Evolutionary conservation across 2,797 vertebrate species (phyloP).

Genomic region (Simalia tracyae): DNA sequence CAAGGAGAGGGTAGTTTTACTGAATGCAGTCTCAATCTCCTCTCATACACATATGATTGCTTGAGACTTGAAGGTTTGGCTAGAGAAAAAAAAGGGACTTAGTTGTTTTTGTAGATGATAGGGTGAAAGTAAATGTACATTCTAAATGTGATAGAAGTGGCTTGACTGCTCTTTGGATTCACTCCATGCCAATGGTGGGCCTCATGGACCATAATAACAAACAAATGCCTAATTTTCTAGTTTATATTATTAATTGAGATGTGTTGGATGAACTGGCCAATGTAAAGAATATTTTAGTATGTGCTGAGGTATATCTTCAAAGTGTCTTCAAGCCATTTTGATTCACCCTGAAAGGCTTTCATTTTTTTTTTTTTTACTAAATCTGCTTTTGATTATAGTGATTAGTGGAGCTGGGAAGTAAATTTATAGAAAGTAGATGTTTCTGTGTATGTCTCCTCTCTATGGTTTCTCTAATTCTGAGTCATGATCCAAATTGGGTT

Average conservation of each 20-base stretch:
- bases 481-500: background rate
- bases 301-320: background rate
- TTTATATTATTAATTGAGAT: background rate
- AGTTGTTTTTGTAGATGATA: background rate
- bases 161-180: background rate
- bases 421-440: background rate
- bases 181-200: background rate
- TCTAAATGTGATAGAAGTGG: background rate
- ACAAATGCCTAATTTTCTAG: no score
- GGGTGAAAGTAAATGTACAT: no score
- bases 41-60: background rate
- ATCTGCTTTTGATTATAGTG: background rate
- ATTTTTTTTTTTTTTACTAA: background rate
- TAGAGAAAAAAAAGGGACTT: background rate
- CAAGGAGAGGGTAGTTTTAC: background rate
- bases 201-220: background rate
- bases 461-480: background rate
- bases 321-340: background rate
- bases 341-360: background rate
- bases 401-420: background rate
- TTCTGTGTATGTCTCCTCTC: background rate
- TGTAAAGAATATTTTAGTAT: background rate
- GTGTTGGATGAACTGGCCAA: background rate
- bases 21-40: background rate
- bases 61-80: background rate